Conservation (phyloP, 2,797 vertebrate species). For the Amblyraja radiata region DNA sequence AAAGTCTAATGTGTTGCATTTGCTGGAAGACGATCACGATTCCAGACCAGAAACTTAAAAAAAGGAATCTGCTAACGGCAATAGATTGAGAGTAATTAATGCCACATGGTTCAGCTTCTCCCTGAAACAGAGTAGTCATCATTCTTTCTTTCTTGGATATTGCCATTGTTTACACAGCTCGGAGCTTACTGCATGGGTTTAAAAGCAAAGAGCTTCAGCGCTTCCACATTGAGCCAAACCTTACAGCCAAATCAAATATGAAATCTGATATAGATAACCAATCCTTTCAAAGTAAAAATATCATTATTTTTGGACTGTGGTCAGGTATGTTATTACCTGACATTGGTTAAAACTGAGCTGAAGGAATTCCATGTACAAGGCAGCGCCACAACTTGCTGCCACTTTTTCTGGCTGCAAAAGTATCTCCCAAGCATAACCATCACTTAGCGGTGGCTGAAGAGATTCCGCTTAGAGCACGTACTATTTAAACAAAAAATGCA, state of each 20-base stretch:
- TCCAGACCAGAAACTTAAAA: slow-evolving; percentile 30
- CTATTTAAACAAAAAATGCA: neutral
- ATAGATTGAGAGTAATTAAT: slow-evolving; percentile 16
- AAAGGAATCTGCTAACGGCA: slow-evolving; percentile 8
- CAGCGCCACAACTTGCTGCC: neutral
- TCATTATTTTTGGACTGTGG: slow-evolving; percentile 28
- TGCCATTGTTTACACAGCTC: slow-evolving; percentile 25
- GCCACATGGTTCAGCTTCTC: slow-evolving; percentile 8
- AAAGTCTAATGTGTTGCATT: neutral
- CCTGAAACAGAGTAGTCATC: slow-evolving; percentile 16
- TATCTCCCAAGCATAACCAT: neutral
- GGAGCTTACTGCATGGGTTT: neutral
- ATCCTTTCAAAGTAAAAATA: slow-evolving; percentile 25
- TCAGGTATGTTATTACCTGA: slow-evolving; percentile 8
- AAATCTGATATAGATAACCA: slow-evolving; percentile 27
- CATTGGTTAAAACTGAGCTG: neutral
- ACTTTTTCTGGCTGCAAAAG: neutral
- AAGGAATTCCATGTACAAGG: neutral
- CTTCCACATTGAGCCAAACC: neutral
- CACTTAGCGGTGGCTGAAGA: neutral
- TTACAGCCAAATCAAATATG: slow-evolving; percentile 21
- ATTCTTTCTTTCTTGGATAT: slow-evolving; percentile 34
- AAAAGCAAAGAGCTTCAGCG: slow-evolving; percentile 7
- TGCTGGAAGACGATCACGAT: neutral
- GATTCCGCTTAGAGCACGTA: neutral